Evolutionary conservation across 2,113 vertebrate genomes (phyloP).

Genomic region (Erythrocercus mccallii): DNA sequence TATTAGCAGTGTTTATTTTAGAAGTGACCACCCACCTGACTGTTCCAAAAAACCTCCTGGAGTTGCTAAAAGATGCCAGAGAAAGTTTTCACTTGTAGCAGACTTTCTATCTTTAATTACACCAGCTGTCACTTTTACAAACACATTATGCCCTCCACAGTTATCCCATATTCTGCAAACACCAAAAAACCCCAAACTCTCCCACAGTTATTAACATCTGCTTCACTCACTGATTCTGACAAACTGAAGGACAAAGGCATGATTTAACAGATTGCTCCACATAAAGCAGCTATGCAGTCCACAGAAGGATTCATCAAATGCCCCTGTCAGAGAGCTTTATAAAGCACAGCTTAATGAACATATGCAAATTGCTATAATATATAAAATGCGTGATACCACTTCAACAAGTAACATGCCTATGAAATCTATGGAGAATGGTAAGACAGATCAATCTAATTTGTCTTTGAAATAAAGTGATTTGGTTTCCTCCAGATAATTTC

Average conservation of each 20-base stretch:
- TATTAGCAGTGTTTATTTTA: neutral
- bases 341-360: conserved; percentile 59
- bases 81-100: conserved; percentile 23
- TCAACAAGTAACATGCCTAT: conserved; percentile 32
- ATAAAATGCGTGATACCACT: conserved; percentile 58
- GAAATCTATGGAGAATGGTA: conserved; percentile 1
- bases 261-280: conserved; percentile 16
- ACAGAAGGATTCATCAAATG: conserved; percentile 29
- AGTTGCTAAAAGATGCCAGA: neutral
- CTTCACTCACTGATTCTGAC: conserved; percentile 19
- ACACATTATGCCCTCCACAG: conserved; percentile 6
- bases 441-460: conserved; percentile 36
- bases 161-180: conserved; percentile 5
- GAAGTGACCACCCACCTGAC: neutral
- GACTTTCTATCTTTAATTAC: conserved; percentile 6
- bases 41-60: neutral
- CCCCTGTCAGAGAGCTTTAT: conserved; percentile 53
- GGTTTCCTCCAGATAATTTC: conserved; percentile 49
- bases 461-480: conserved; percentile 50
- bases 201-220: conserved; percentile 40
- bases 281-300: conserved; percentile 32
- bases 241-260: conserved; percentile 47
- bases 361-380: conserved; percentile 58
- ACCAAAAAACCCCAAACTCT: neutral
- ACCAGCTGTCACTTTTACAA: neutral